Base-by-base conservation (phyloP, 2,888 invertebrate genomes). In the Linyphia triangularis region DNA sequence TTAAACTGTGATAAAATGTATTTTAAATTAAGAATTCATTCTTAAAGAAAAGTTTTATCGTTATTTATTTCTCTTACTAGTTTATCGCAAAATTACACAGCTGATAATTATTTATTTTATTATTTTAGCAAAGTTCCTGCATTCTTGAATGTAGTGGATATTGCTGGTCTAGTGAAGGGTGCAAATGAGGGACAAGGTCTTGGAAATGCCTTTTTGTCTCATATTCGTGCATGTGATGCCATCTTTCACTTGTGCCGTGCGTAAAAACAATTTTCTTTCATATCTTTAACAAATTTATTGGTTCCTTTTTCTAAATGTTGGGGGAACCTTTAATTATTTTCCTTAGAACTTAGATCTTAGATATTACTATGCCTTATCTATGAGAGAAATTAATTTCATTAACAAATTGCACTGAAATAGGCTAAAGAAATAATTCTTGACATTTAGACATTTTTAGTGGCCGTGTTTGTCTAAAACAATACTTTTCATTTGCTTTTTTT, bases 191-290 rank as follows among this genome's bases (percentile, higher is more conserved):
- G 99, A 0, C 97, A 99, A 93, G 99, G 99, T 1, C 94, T 99
- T 83, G 99, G 99, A 92, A 99, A 99, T 93, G 98, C 98, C 89
- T 99, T 99, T 93, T 95, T 99, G 67, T 98, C 99, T 5, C 98
- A 99, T 93, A 99, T 99, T 92, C 97, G 96, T 93, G 99, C 99
- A 19, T 99, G 99, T 93, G 99, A 99, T 93, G 98, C 98, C 59
- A 96, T 99, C 91, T 99, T 99, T 92, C 98, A 99, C 93, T 95
- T 99, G 90, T 97, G 97, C 92, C 96, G 99, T 98, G 94, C 96
- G 97, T 96, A 2, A 30, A 37, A 10, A n/a, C n/a, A 16, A 65
- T 51, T 26, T 26, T 26, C 10, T 2, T 26, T 10, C 10, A 24
- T n/a, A 4, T 26, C n/a, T 26, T 63, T 63, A 28, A 28, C 4